phyloP scores from a whole-genome alignment of 2,113 vertebrate species.

The Halcyon malimbica region DNA sequence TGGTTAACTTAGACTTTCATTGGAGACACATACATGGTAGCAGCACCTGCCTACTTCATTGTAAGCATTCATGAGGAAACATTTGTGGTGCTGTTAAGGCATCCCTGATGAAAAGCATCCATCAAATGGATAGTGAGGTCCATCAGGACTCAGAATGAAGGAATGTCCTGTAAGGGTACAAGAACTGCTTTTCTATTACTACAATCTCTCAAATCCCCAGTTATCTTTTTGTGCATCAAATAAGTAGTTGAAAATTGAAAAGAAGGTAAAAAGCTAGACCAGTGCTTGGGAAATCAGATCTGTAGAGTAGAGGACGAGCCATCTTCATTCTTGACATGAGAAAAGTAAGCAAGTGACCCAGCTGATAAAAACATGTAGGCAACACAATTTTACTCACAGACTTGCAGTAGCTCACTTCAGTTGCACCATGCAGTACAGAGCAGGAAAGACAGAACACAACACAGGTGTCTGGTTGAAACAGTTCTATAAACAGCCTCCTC shows the following conservation, averaged over 20 bases:
- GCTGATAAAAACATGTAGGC: neutral
- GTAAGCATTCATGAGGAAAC: neutral
- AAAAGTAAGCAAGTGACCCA: neutral
- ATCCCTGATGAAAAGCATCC: neutral
- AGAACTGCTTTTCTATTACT: neutral
- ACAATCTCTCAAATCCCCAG: neutral
- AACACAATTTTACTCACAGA: neutral
- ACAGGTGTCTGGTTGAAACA: neutral
- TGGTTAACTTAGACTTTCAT: neutral
- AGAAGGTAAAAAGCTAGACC: neutral
- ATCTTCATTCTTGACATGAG: neutral
- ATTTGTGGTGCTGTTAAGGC: neutral
- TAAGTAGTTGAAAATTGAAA: neutral
- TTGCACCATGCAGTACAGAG: rapidly evolving
- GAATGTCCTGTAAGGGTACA: neutral
- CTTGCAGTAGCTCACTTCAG: neutral
- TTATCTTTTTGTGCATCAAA: neutral
- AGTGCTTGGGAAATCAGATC: neutral
- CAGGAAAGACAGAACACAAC: neutral
- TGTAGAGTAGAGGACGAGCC: neutral
- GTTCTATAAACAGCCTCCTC: neutral
- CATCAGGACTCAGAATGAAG: neutral
- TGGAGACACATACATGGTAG: neutral
- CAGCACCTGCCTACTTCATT: neutral
- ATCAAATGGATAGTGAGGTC: neutral